Percentiles rank a stretch among this genome's conserved stretches.
phyloP scores from a whole-genome alignment of 2,797 vertebrate species.

The Amphiprion clarkii region DNA sequence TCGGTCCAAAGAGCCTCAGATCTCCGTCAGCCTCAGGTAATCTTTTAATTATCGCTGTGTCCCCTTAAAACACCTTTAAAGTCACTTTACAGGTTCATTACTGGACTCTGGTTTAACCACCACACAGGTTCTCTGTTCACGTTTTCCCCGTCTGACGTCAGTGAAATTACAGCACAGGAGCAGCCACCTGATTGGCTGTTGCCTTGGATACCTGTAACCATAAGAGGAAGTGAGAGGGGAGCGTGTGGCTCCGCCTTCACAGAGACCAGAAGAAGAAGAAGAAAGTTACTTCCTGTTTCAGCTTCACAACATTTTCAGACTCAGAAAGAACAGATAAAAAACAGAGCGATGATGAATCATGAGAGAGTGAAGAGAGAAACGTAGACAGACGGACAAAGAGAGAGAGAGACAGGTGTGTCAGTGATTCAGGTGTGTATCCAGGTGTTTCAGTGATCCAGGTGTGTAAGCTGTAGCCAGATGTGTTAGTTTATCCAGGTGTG shows the following conservation, averaged over 20 bases:
- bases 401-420: conserved; percentile 6
- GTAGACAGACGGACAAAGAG: background rate
- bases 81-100: no score
- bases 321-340: background rate
- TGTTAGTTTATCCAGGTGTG: no score
- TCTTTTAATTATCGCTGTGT: conserved; percentile 17
- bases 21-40: conserved; percentile 88
- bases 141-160: background rate
- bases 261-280: background rate
- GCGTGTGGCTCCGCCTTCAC: conserved; percentile 17
- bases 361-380: background rate
- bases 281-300: conserved; percentile 61
- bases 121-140: no score
- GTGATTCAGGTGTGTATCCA: background rate
- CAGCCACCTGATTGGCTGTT: conserved; percentile 88
- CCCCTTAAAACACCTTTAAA: background rate
- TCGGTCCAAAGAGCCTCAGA: conserved; percentile 86
- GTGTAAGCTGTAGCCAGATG: no score
- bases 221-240: conserved; percentile 76
- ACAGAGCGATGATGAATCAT: background rate
- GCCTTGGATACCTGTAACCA: conserved; percentile 86
- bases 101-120: no score
- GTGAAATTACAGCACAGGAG: background rate
- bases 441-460: background rate
- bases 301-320: conserved; percentile 18